Percentiles rank a stretch among this genome's conserved stretches.
These are phyloP conservation scores for Falcunculus frontatus DNA, from an alignment of 2,113 vertebrate species.

Conservation along the genomic window DNA sequence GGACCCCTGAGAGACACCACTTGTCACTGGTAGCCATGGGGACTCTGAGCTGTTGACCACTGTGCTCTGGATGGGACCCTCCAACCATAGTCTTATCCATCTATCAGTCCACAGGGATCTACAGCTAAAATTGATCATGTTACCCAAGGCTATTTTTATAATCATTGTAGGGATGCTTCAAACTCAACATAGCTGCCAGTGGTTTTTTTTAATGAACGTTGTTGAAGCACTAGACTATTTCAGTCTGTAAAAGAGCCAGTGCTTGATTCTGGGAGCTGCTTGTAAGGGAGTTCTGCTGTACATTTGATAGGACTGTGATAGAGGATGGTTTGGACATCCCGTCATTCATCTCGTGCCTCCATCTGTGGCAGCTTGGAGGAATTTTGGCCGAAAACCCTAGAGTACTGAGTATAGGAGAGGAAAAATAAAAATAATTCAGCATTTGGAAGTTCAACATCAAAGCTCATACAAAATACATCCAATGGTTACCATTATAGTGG, in stretches of 20 bases:
- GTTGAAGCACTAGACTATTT: neutral
- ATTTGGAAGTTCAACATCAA: neutral
- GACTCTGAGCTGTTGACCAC: neutral
- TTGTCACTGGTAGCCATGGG: neutral
- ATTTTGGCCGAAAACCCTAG: neutral
- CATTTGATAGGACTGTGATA: neutral
- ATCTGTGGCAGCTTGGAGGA: neutral
- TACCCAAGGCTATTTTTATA: neutral
- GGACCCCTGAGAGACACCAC: neutral
- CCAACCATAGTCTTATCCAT: neutral
- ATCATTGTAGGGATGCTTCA: neutral
- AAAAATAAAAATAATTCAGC: conserved; percentile 7
- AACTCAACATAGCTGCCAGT: neutral
- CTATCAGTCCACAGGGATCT: neutral
- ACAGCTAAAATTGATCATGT: neutral
- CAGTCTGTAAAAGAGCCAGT: neutral
- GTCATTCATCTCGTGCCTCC: neutral
- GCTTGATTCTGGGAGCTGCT: neutral
- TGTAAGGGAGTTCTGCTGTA: neutral
- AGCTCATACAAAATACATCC: conserved; percentile 10
- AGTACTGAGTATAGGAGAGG: neutral
- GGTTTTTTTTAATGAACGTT: neutral
- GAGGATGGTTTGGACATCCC: accelerated
- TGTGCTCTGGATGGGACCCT: neutral
- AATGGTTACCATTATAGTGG: conserved; percentile 3